phyloP scores from a whole-genome alignment of 2,888 invertebrate species.

The Morpho helenor region DNA sequence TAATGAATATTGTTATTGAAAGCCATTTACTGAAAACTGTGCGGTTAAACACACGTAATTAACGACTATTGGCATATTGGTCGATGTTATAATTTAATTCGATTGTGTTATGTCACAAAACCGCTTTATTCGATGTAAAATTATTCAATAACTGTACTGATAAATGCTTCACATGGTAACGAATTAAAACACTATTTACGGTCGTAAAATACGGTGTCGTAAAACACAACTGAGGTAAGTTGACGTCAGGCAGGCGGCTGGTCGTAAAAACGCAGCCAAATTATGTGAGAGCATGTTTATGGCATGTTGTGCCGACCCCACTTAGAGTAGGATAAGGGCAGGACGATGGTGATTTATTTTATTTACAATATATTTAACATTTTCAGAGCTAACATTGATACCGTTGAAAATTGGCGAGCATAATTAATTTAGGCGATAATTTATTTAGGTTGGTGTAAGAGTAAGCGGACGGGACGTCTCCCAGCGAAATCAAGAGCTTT shows the following conservation, averaged over 20 bases:
- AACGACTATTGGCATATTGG: slow-evolving; percentile 1
- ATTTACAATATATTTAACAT: too few relatives aligned
- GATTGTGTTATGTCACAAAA: not conserved
- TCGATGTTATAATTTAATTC: slow-evolving; percentile 6
- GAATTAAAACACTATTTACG: too few relatives aligned
- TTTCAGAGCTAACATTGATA: slow-evolving; percentile 1
- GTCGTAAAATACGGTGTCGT: too few relatives aligned
- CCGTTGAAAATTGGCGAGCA: slow-evolving; percentile 3
- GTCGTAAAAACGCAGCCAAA: too few relatives aligned
- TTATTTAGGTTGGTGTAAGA: not conserved
- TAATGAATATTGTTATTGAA: not conserved
- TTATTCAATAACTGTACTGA: too few relatives aligned
- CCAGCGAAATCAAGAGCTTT: slow-evolving; percentile 4
- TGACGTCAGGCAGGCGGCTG: too few relatives aligned
- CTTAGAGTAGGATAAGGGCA: too few relatives aligned
- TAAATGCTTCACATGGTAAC: too few relatives aligned
- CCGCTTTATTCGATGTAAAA: not conserved
- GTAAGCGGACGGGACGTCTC: not conserved
- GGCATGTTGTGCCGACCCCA: too few relatives aligned
- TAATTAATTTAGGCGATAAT: slow-evolving; percentile 4
- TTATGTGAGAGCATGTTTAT: too few relatives aligned
- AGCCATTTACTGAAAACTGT: not conserved
- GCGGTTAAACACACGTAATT: slow-evolving; percentile 1
- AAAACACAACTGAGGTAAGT: too few relatives aligned
- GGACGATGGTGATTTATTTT: too few relatives aligned